Evolutionary conservation across 2,113 vertebrate genomes (phyloP), one percentile per base, ranked within the genome.

Genomic region (Hydropotes inermis): DNA sequence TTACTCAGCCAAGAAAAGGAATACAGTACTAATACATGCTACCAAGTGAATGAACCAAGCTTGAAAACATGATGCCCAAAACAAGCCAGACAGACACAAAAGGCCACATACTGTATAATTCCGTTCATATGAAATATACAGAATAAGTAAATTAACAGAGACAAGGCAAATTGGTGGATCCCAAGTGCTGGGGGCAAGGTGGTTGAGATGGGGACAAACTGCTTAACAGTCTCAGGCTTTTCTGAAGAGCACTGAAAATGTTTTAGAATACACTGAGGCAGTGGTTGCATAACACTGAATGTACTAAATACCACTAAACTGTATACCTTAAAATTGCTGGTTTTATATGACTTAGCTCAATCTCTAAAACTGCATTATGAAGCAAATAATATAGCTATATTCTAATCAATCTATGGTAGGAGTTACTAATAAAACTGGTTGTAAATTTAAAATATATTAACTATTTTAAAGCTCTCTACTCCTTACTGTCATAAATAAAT

Each of bases 381-480:
- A 94, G 39, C 57, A 94, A 64, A 90, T 30, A 91, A 52, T 67
- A 79, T 25, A 91, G 58, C 19, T 52, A 25, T 70, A 87, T 91
- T 92, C 45, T 87, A 83, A 87, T 76, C 43, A 88, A 83, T 55
- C 54, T 84, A 13, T 23, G 17, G 45, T 45, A 92, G 61, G 13
- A 92, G 74, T 84, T 11, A 55, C 61, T 70, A 74, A 92, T 27
- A 92, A 92, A 82, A 83, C 86, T 36, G 50, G 15, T 45, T 76
- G 6, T 84, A 84, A 93, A 55, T 84, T 93, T 36, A 92, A 95
- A 93, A 83, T n/a, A 92, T 39, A 61, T 60, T 61, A 86, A 70
- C 25, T 17, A 28, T 61, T 60, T 76, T 76, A 70, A 87, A 96
- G n/a, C 10, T 58, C 7, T 87, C 33, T 92, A 57, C 7, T 57